Conservation (phyloP, 2,888 invertebrate species). For the Shargacucullia verbasci region DNA sequence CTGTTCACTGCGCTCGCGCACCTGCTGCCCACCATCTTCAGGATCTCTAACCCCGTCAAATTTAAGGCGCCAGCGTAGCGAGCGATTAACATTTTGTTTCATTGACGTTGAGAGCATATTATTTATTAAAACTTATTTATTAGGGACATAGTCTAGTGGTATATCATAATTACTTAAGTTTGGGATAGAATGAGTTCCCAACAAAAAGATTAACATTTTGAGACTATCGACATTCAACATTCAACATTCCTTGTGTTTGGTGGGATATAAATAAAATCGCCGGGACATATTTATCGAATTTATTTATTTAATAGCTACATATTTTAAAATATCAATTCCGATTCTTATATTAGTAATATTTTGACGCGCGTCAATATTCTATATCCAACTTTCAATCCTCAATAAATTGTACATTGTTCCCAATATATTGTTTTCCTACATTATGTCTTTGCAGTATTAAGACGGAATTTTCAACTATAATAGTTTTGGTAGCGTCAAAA, state of each 20-base stretch:
- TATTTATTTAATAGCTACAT: conserved; percentile 50
- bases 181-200: no score
- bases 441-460: conserved; percentile 1
- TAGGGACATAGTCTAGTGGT: no score
- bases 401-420: conserved; percentile 33
- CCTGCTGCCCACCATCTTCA: conserved; percentile 97
- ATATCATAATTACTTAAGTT: no score
- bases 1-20: conserved; percentile 95
- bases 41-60: conserved; percentile 97
- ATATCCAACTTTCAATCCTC: conserved; percentile 7
- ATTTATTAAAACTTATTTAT: no score
- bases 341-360: conserved; percentile 43
- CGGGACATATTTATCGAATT: conserved; percentile 36
- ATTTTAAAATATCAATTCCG: conserved; percentile 58
- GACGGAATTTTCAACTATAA: neutral
- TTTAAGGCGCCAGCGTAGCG: conserved; percentile 85
- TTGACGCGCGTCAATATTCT: conserved; percentile 24
- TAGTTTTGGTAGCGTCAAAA: conserved; percentile 6
- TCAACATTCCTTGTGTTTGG: neutral
- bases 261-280: conserved; percentile 23
- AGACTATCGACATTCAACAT: no score
- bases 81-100: no score
- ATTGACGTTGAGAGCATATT: no score
- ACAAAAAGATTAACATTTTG: no score
- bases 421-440: conserved; percentile 10